Evolutionary conservation across 2,113 vertebrate genomes (phyloP).

Genomic region (Anseranas semipalmata): DNA sequence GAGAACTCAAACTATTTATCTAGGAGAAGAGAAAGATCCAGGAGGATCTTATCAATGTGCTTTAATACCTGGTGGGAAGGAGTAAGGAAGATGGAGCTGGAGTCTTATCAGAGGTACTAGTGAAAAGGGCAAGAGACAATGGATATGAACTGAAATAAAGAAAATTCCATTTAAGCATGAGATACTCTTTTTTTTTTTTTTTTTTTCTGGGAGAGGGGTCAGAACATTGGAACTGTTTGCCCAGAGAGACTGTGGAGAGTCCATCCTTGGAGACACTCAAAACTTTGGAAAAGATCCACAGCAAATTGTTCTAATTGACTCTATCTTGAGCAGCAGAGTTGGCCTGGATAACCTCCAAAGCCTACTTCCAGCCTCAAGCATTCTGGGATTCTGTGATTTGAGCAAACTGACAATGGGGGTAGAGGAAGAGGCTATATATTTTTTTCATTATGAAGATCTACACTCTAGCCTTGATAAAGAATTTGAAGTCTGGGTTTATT

Average conservation of each 20-base stretch:
- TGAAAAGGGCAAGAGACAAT: background rate
- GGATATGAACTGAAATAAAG: background rate
- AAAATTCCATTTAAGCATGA: background rate
- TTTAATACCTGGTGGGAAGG: background rate
- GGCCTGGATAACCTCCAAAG: background rate
- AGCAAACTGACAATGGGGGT: background rate
- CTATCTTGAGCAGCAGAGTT: background rate
- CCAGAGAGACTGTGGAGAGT: background rate
- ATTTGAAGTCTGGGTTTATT: background rate
- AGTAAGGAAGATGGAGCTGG: background rate
- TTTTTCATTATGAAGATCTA: background rate
- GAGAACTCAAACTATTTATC: background rate
- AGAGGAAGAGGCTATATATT: background rate
- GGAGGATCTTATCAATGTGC: background rate
- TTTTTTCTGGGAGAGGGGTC: background rate
- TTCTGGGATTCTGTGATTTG: background rate
- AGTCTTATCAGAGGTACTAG: background rate
- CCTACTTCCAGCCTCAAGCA: background rate
- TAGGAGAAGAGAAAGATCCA: background rate
- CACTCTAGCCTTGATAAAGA: background rate
- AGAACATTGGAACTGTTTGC: background rate
- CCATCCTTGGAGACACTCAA: background rate
- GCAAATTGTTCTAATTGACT: background rate
- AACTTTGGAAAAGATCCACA: background rate
- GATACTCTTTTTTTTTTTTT: background rate